phyloP scores from a whole-genome alignment of 2,113 vertebrate species.

The Hippotragus niger region DNA sequence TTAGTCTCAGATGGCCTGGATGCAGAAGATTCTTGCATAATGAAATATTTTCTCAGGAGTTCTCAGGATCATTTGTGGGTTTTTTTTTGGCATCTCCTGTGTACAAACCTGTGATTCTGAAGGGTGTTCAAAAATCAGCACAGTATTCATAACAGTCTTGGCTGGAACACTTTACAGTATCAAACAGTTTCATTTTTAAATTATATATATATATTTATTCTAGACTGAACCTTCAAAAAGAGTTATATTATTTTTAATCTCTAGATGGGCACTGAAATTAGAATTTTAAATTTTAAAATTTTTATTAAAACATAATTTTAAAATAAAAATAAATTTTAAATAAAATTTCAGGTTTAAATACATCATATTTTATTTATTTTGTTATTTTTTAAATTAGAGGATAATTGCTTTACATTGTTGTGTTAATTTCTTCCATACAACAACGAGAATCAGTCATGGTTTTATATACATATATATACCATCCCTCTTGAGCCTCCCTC shows the following conservation, averaged over 20 bases:
- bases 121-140: background rate
- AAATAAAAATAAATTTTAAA: background rate
- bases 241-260: background rate
- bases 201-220: background rate
- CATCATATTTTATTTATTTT: background rate
- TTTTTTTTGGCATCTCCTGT: background rate
- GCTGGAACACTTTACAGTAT: background rate
- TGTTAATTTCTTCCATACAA: background rate
- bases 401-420: background rate
- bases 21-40: background rate
- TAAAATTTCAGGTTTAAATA: background rate
- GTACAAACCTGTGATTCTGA: background rate
- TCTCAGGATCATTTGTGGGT: too few species aligned
- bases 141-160: background rate
- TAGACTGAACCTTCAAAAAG: background rate
- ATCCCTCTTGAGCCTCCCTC: background rate
- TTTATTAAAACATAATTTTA: background rate
- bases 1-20: too few species aligned
- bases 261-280: background rate
- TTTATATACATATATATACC: background rate
- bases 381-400: background rate
- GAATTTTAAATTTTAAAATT: background rate
- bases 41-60: background rate
- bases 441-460: fast-evolving
- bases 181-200: background rate